Conservation (phyloP, 1,140 invertebrate genomes). For the Polyergus mexicanus region DNA sequence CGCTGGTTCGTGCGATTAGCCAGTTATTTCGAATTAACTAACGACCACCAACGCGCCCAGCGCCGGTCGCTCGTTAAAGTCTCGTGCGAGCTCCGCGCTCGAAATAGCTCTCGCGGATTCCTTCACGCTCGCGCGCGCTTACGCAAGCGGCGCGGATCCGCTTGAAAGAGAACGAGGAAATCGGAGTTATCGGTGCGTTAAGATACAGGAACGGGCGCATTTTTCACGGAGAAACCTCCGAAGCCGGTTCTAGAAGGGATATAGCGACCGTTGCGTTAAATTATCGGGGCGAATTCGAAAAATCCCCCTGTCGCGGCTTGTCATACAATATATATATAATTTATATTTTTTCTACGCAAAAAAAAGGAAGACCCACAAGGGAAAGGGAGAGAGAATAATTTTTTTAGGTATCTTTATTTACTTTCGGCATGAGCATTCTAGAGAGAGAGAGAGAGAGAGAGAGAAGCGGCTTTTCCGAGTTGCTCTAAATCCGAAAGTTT, state of each 20-base stretch:
- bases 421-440: neutral
- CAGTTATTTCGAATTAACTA: conserved; percentile 65
- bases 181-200: conserved; percentile 54
- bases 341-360: neutral
- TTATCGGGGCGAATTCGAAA: neutral
- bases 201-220: conserved; percentile 57
- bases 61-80: conserved; percentile 54
- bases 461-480: neutral
- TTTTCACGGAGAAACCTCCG: conserved; percentile 38
- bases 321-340: neutral
- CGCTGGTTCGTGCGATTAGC: conserved; percentile 54
- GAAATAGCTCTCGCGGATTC: conserved; percentile 61
- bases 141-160: conserved; percentile 24
- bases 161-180: conserved; percentile 55
- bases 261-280: neutral
- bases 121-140: conserved; percentile 56
- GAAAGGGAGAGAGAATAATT: neutral
- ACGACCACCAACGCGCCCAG: conserved; percentile 13
- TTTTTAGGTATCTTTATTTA: neutral
- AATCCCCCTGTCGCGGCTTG: neutral
- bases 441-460: neutral
- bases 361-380: too few species aligned
- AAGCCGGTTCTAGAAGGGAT: neutral
- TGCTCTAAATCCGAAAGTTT: conserved; percentile 43
- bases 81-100: conserved; percentile 49